Evolutionary conservation across 1,140 invertebrate genomes (phyloP), one percentile per base, ranked within the genome.

Genomic region (Anastrepha obliqua): DNA sequence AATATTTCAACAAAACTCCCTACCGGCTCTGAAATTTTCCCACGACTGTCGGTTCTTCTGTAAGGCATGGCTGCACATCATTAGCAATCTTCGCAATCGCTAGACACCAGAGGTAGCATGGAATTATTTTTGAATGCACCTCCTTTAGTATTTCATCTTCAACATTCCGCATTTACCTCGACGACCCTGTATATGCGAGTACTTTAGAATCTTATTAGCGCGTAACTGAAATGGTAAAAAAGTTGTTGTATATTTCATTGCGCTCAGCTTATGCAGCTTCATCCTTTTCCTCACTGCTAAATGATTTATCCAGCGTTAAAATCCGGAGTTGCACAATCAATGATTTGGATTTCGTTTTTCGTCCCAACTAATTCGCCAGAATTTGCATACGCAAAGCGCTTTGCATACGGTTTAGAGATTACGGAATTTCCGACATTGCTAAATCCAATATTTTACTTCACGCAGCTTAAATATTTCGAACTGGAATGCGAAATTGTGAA

Each of bases 361-460:
- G 6, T 39, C 51, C 51, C 51, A 47, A 74, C 17, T 81, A n/a
- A 20, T 17, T 81, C 74, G n/a, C n/a, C 29, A 81, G 51, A 55
- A 55, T 81, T 55, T 58, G 47, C 47, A 58, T 29, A 29, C n/a
- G 47, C 8, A 81, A 81, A 81, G 9, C 47, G 47, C 8, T 55
- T 81, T 81, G 74, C 74, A 81, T 81, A 81, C 74, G 51, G 55
- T 81, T 55, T 1, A n/a, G n/a, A 44, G 74, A 55, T 55, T 81
- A 81, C 47, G n/a, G 55, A 55, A 81, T 20, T n/a, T 55, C 47
- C 47, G 17, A 81, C 47, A 81, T 81, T 81, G 47, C 44, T 55
- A n/a, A 78, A 81, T 81, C 74, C 74, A 81, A 81, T 81, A 29
- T 81, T 81, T 81, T 81, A 55, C 74, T 74, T 74, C 47, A 51